These are phyloP conservation scores for Sporophila hypoxantha DNA, from an alignment of 2,113 vertebrate genomes.

Conservation along the genomic window DNA sequence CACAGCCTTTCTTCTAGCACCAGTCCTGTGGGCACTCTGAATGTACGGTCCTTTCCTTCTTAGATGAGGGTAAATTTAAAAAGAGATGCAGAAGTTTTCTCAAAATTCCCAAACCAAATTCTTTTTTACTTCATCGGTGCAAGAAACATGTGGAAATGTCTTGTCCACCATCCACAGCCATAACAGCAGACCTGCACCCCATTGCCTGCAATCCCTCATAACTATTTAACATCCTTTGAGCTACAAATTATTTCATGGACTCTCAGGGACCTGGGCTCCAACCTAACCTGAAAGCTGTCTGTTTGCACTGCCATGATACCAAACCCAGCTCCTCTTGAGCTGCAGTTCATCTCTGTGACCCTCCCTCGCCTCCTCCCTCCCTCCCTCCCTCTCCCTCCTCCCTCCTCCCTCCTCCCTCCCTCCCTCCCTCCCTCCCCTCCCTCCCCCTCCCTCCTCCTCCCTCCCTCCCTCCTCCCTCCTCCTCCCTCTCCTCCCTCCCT, in stretches of 20 bases:
- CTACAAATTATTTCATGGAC: background rate
- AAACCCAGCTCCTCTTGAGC: background rate
- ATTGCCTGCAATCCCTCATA: background rate
- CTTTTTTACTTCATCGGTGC: background rate
- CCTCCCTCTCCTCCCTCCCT: background rate
- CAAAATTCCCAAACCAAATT: background rate
- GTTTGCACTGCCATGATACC: background rate
- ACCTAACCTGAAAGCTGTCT: background rate
- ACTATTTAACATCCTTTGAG: background rate
- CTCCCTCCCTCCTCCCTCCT: too few species aligned
- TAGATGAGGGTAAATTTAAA: background rate
- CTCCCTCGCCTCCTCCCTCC: background rate
- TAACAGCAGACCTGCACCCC: background rate
- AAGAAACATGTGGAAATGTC: background rate
- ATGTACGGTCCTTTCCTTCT: fast-evolving
- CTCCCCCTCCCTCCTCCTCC: background rate
- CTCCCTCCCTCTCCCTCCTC: background rate
- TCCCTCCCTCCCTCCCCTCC: background rate
- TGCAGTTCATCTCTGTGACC: background rate
- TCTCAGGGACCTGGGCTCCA: background rate
- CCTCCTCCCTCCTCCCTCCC: background rate
- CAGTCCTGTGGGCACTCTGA: background rate
- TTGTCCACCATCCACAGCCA: background rate
- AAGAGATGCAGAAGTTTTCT: background rate
- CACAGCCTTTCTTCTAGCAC: background rate